Evolutionary conservation across 2,797 vertebrate genomes (phyloP).

Genomic region (Lithobates sylvaticus): DNA sequence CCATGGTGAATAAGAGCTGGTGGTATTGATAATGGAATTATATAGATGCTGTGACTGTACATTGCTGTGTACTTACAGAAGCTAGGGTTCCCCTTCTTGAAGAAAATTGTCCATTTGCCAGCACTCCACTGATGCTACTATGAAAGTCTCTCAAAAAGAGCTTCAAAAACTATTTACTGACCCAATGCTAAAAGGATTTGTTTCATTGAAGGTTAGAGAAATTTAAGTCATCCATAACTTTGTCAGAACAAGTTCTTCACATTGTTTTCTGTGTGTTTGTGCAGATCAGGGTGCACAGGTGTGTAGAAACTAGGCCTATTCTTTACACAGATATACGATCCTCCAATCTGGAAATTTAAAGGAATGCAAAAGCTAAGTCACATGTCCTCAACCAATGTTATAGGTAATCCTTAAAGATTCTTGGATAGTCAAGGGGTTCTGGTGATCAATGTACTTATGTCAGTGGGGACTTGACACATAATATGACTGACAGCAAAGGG

Average conservation of each 20-base stretch:
- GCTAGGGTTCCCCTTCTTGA: neutral
- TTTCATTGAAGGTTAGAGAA: neutral
- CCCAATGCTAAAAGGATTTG: neutral
- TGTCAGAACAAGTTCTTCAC: constrained; percentile 34
- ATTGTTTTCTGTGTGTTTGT: constrained; percentile 36
- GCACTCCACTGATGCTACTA: neutral
- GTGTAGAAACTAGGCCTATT: neutral
- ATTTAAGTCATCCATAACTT: constrained; percentile 4
- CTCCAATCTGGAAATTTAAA: too few relatives aligned
- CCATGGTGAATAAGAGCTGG: neutral
- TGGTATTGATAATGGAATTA: too few relatives aligned
- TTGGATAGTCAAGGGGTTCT: too few relatives aligned
- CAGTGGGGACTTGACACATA: too few relatives aligned
- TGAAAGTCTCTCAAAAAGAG: neutral
- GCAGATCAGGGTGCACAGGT: constrained; percentile 32
- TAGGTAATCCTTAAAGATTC: neutral
- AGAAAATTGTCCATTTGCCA: neutral
- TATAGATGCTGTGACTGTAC: neutral
- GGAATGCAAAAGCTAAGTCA: too few relatives aligned
- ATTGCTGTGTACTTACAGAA: neutral
- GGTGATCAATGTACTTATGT: too few relatives aligned
- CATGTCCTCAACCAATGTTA: neutral
- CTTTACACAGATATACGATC: too few relatives aligned
- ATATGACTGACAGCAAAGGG: too few relatives aligned
- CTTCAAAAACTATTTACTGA: neutral